Conservation (phyloP, 2,113 vertebrate species). For the Microcebus murinus region DNA sequence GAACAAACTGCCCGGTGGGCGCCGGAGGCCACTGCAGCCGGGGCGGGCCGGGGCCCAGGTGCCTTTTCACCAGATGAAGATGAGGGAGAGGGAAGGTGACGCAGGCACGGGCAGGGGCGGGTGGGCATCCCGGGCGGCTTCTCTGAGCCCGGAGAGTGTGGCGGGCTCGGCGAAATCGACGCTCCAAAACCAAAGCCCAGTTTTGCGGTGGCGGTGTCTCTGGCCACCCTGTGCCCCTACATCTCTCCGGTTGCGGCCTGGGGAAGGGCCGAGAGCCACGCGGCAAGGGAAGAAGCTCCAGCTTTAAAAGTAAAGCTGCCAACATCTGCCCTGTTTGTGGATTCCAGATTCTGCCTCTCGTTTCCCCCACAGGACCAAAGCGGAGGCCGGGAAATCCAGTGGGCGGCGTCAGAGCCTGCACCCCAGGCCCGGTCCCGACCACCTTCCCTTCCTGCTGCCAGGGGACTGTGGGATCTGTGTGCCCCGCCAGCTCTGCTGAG, state of each 20-base stretch:
- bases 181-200: accelerated
- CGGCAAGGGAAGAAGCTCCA: background rate
- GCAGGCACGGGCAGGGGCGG: accelerated
- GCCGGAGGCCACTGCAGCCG: accelerated
- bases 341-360: background rate
- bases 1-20: background rate
- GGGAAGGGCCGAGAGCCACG: background rate
- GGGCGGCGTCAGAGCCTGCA: background rate
- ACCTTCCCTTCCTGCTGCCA: background rate
- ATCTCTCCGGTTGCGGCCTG: background rate
- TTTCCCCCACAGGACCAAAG: accelerated
- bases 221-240: background rate
- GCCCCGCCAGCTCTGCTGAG: background rate
- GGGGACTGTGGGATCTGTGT: background rate
- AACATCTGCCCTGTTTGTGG: accelerated
- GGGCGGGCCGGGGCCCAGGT: background rate
- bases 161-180: accelerated
- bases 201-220: accelerated
- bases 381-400: background rate
- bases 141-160: background rate
- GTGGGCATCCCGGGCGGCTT: accelerated
- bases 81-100: background rate
- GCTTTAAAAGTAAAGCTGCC: background rate
- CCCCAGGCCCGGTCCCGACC: background rate
- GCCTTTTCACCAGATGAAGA: background rate